Conservation (phyloP, 2,888 invertebrate genomes). For the Conchocele bisecta region DNA sequence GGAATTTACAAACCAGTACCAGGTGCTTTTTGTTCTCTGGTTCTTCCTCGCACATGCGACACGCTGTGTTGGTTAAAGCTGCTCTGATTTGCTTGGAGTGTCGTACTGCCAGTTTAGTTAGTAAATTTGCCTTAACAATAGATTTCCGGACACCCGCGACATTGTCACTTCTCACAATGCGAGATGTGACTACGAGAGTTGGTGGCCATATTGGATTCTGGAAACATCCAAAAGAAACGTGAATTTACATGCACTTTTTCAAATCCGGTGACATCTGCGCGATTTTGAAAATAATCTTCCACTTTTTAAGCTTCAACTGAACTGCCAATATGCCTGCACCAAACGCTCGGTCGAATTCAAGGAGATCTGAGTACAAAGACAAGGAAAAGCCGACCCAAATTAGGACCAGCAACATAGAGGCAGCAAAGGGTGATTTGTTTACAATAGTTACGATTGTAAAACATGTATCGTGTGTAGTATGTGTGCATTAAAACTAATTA, state of each 20-base stretch:
- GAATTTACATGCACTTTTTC: background rate
- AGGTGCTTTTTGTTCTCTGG: too few relatives aligned
- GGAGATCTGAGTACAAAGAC: slow-evolving; percentile 83
- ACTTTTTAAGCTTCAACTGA: background rate
- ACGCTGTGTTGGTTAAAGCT: too few relatives aligned
- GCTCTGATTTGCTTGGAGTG: too few relatives aligned
- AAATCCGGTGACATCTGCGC: slow-evolving; percentile 18
- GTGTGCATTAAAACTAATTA: too few relatives aligned
- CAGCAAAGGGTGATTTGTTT: slow-evolving; percentile 93
- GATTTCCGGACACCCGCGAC: too few relatives aligned
- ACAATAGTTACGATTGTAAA: slow-evolving; percentile 33
- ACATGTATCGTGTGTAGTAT: too few relatives aligned
- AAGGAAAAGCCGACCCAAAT: slow-evolving; percentile 95
- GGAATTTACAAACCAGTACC: too few relatives aligned
- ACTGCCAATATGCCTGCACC: slow-evolving; percentile 47
- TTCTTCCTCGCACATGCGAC: too few relatives aligned
- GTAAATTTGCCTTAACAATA: too few relatives aligned
- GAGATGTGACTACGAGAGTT: too few relatives aligned
- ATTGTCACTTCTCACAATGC: too few relatives aligned
- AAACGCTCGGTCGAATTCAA: slow-evolving; percentile 18
- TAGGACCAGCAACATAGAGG: slow-evolving; percentile 96
- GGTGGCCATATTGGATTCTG: slow-evolving; percentile 14
- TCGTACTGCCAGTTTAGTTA: too few relatives aligned
- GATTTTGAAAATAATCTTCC: slow-evolving; percentile 6
- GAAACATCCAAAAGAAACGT: slow-evolving; percentile 35